Percentiles rank a stretch among this genome's conserved stretches.
These are phyloP conservation scores for Drosophila persimilis DNA, from an alignment of 1,140 invertebrate species.

Conservation along the genomic window DNA sequence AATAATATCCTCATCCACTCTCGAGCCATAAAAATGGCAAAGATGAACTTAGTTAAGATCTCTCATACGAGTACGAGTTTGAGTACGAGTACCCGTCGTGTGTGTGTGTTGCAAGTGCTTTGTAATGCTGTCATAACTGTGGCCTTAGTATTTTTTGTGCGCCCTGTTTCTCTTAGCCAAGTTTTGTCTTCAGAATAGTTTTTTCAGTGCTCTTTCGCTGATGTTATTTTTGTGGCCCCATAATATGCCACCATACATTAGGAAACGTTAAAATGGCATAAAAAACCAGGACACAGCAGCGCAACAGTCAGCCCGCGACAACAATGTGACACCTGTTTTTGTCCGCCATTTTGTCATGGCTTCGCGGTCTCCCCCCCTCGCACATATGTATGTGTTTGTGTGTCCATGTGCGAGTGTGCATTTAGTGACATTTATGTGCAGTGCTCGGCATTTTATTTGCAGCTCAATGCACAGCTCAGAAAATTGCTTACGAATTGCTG, in stretches of 20 bases:
- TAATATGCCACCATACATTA: slow-evolving; percentile 71
- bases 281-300: slow-evolving; percentile 49
- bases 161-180: slow-evolving; percentile 33
- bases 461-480: slow-evolving; percentile 70
- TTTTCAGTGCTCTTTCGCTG: slow-evolving; percentile 20
- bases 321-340: slow-evolving; percentile 79
- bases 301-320: slow-evolving; percentile 64
- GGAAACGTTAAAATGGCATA: slow-evolving; percentile 78
- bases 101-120: slow-evolving; percentile 52
- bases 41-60: slow-evolving; percentile 53
- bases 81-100: background rate
- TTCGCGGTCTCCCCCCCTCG: background rate
- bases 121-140: slow-evolving; percentile 62
- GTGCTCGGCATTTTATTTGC: slow-evolving; percentile 67
- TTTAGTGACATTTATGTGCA: slow-evolving; percentile 77
- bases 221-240: slow-evolving; percentile 54
- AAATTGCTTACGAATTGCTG: slow-evolving; percentile 75
- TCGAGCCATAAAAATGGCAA: slow-evolving; percentile 26
- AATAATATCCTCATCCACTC: slow-evolving; percentile 53
- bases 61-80: slow-evolving; percentile 3
- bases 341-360: slow-evolving; percentile 47
- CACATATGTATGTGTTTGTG: slow-evolving; percentile 16
- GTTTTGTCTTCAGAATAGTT: slow-evolving; percentile 39
- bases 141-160: slow-evolving; percentile 35
- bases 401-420: slow-evolving; percentile 54